A percentile compares a stretch with the other conserved stretches of the same genome.
Conservation (phyloP, 2,113 vertebrate genomes). For the Prolemur simus region DNA sequence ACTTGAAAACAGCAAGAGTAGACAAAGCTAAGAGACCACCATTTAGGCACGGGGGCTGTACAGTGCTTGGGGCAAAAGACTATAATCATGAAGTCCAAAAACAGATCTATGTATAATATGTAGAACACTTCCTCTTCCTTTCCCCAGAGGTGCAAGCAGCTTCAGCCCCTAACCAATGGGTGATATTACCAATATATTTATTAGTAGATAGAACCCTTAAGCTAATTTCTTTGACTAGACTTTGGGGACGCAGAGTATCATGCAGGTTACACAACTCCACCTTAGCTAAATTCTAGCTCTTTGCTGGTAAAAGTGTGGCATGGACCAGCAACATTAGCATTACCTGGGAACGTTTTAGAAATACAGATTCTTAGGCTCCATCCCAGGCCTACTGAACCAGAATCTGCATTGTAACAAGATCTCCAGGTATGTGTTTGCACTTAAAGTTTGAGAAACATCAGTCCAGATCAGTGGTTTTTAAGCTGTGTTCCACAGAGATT, state of each 20-base stretch:
- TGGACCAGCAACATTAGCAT: not conserved
- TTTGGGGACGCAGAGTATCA: constrained; percentile 19
- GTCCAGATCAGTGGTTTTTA: constrained; percentile 6
- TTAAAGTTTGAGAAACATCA: constrained; percentile 23
- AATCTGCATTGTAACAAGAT: constrained; percentile 20
- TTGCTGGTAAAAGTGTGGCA: not conserved
- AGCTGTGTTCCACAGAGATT: constrained; percentile 24
- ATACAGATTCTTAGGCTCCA: not conserved
- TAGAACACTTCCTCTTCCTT: not conserved
- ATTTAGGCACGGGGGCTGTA: not conserved
- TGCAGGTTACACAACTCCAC: not conserved
- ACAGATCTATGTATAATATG: not conserved
- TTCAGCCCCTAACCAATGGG: not conserved
- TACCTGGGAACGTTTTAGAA: not conserved
- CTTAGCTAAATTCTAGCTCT: constrained; percentile 34
- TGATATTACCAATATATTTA: not conserved
- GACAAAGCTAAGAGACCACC: constrained; percentile 7
- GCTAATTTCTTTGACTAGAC: constrained; percentile 25
- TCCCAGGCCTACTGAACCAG: not conserved
- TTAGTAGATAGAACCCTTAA: not conserved
- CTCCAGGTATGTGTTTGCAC: not conserved
- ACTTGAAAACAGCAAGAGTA: constrained; percentile 38
- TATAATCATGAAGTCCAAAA: constrained; percentile 29
- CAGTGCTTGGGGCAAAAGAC: constrained; percentile 30
- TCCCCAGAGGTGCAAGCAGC: not conserved